Base-by-base conservation (phyloP, 1,140 invertebrate genomes). In the Aethina tumida region DNA sequence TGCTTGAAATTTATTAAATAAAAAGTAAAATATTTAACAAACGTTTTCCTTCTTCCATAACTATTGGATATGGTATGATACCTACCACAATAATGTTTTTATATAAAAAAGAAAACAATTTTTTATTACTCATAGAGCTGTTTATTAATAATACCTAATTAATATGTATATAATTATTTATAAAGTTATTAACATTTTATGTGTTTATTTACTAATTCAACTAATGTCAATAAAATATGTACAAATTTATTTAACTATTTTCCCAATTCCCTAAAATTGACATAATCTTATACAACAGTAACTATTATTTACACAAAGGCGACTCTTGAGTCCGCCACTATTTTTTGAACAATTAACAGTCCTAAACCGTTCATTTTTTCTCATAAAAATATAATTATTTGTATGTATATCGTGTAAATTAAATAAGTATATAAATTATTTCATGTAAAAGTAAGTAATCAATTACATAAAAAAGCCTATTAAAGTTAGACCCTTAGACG, bases 81-180 rank as follows among this genome's bases (percentile, higher is more conserved):
- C n/a, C n/a, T n/a, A n/a, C n/a, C n/a, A n/a, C n/a, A n/a, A n/a
- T n/a, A n/a, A n/a, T n/a, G n/a, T n/a, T n/a, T n/a, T n/a, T n/a
- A n/a, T n/a, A n/a, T n/a, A n/a, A n/a, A 26, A 26, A 13, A 35
- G 27, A 36, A n/a, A 25, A 15, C 13, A 27, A 40, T n/a, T 12
- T 15, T 21, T 33, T 41, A 42, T 45, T 55, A 52, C 52, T 55
- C 52, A 50, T 53, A 36, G 50, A 55, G 50, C 43, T 45, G 45
- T 55, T 55, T 55, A 55, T 59, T 58, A 55, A 53, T 58, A 58
- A 59, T 58, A 50, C 55, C 52, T 59, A 58, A 57, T 45, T 53
- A 56, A 53, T 59, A 58, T 58, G 54, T 58, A 58, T 58, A 59
- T 58, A 59, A 59, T 59, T 59, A 59, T 59, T 59, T 59, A 58